Evolutionary conservation across 1,140 invertebrate species (phyloP).

Genomic region (Drosophila littoralis): DNA sequence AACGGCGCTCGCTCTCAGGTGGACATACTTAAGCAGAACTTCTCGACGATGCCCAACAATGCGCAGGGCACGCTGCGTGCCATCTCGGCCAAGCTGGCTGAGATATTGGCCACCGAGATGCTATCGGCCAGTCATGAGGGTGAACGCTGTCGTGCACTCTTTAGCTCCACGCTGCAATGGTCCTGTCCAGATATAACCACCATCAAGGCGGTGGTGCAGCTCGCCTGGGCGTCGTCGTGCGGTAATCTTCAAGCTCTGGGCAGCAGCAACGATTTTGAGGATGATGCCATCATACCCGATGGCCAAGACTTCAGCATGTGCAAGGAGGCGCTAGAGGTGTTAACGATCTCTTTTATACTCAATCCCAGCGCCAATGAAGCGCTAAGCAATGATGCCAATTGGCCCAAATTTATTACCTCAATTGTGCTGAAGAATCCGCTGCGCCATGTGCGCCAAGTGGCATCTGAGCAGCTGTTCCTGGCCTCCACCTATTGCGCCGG

Average conservation of each 20-base stretch:
- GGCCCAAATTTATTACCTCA: constrained; percentile 95
- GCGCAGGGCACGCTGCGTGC: constrained; percentile 89
- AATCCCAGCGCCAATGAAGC: constrained; percentile 92
- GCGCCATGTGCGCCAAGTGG: constrained; percentile 89
- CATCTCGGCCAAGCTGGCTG: constrained; percentile 90
- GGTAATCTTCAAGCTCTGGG: constrained; percentile 88
- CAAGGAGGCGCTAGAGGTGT: constrained; percentile 95
- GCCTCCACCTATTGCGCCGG: constrained; percentile 89
- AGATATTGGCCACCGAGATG: constrained; percentile 88
- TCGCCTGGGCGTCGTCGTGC: constrained; percentile 92
- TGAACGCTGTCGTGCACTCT: constrained; percentile 85
- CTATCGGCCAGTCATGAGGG: constrained; percentile 84
- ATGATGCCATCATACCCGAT: constrained; percentile 87
- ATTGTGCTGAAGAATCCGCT: constrained; percentile 92
- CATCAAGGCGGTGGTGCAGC: constrained; percentile 89
- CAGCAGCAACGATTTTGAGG: constrained; percentile 73
- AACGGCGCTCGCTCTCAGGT: constrained; percentile 78
- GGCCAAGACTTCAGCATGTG: constrained; percentile 90
- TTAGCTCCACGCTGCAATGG: constrained; percentile 87
- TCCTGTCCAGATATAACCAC: constrained; percentile 88
- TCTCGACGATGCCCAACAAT: constrained; percentile 81
- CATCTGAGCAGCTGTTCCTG: constrained; percentile 92
- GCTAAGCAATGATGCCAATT: constrained; percentile 89
- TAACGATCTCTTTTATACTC: constrained; percentile 94
- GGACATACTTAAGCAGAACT: constrained; percentile 84